A percentile compares a stretch with the other conserved stretches of the same genome.
phyloP scores from a whole-genome alignment of 2,888 invertebrate genomes.

The Bibio marci region DNA sequence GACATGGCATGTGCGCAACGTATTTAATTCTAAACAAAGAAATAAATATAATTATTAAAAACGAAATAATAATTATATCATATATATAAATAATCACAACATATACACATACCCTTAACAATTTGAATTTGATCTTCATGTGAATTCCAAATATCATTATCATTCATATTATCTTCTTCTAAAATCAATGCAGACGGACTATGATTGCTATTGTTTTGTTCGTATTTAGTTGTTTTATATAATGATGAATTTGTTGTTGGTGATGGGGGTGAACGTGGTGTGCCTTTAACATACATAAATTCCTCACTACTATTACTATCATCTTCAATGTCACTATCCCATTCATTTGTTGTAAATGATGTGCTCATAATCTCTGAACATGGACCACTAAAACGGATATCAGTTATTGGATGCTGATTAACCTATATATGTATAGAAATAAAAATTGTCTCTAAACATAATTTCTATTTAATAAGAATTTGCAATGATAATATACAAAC shows the following conservation, averaged over 20 bases:
- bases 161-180: neutral
- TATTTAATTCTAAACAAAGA: too few species aligned
- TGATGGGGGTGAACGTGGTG: slow-evolving; percentile 1
- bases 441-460: too few species aligned
- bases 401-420: slow-evolving; percentile 7
- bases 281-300: slow-evolving; percentile 18
- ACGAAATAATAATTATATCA: too few species aligned
- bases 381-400: slow-evolving; percentile 11
- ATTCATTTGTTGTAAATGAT: slow-evolving; percentile 12
- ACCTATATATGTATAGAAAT: too few species aligned
- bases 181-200: neutral
- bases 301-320: slow-evolving; percentile 21
- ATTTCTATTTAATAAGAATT: too few species aligned
- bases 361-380: slow-evolving; percentile 11
- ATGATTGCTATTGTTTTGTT: neutral
- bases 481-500: slow-evolving; percentile 1
- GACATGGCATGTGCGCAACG: too few species aligned
- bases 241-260: too few species aligned
- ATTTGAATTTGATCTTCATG: slow-evolving; percentile 9
- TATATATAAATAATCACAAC: too few species aligned
- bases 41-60: too few species aligned
- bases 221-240: neutral
- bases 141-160: slow-evolving; percentile 8
- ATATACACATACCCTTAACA: neutral
- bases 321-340: slow-evolving; percentile 33